Percentiles rank a stretch among this genome's conserved stretches.
Evolutionary conservation across 2,113 vertebrate species (phyloP).

Genomic region (Anas platyrhynchos): DNA sequence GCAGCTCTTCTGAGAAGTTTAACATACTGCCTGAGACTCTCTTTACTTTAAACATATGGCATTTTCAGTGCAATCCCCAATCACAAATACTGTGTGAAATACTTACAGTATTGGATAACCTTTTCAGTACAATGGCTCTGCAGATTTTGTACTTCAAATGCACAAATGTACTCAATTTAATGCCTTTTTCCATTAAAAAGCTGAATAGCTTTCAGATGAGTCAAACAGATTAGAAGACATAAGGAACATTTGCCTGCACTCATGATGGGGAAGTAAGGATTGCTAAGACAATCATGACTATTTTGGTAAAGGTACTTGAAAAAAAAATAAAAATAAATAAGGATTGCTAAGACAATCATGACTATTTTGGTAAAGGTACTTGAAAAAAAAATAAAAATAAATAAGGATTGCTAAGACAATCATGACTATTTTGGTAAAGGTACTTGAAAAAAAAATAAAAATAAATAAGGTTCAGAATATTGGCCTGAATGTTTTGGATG

Average conservation of each 20-base stretch:
- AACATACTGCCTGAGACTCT: background rate
- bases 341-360: too few species aligned
- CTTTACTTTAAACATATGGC: background rate
- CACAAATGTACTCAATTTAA: background rate
- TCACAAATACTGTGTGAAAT: background rate
- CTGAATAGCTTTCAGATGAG: background rate
- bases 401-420: too few species aligned
- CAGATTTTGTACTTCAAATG: background rate
- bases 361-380: too few species aligned
- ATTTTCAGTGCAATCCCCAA: background rate
- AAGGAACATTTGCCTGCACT: background rate
- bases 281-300: fast-evolving
- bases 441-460: background rate
- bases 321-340: too few species aligned
- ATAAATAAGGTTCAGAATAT: background rate
- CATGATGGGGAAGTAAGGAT: background rate
- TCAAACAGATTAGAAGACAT: background rate
- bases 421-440: too few species aligned
- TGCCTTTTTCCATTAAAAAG: background rate
- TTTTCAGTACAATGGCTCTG: background rate
- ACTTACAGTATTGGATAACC: background rate
- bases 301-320: background rate
- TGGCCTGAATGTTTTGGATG: background rate
- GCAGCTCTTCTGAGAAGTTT: background rate
- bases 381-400: too few species aligned